Evolutionary conservation across 2,888 invertebrate genomes (phyloP), one percentile per base, ranked within the genome.

Genomic region (Synergus laeviventris): DNA sequence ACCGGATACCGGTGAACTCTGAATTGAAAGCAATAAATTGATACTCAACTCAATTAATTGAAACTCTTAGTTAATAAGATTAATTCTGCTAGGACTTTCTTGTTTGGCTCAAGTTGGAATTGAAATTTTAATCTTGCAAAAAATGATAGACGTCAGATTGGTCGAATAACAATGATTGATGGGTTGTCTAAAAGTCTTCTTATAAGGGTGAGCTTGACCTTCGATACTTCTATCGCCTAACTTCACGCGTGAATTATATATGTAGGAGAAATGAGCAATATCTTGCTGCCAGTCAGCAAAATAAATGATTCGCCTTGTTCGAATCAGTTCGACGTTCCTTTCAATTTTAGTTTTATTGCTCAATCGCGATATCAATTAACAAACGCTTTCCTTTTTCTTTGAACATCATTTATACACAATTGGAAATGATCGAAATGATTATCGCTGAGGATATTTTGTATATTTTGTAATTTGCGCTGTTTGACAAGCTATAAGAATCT

Each of bases 281-380:
- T 70, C 66, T 49, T 42, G 38, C 36, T 49, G 24, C 16, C 7
- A 24, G 49, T 61, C 74, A 59, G 59, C 56, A 59, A 75, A 75
- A 75, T 75, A 75, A 75, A 66, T 66, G 70, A 70, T 64, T 66
- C 18, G 39, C 64, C 73, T 76, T 73, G 73, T 49, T 56, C n/a
- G 60, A 24, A 38, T 79, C 60, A 77, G 79, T 79, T 81, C 80
- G 75, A 54, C 62, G 56, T 54, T 49, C 39, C 60, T 39, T 77
- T 79, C 75, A 74, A 81, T 77, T 78, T 76, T 81, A 64, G 74
- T 76, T 79, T 81, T 81, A 81, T 85, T 86, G 81, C 85, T 84
- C 84, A 87, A 87, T 86, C 80, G 62, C 75, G 78, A 80, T 77
- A 81, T 83, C 84, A 85, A 86, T 86, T 85, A 83, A 83, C 80